Evolutionary conservation across 2,888 invertebrate genomes (phyloP).

Genomic region (Heteropelma amictum): DNA sequence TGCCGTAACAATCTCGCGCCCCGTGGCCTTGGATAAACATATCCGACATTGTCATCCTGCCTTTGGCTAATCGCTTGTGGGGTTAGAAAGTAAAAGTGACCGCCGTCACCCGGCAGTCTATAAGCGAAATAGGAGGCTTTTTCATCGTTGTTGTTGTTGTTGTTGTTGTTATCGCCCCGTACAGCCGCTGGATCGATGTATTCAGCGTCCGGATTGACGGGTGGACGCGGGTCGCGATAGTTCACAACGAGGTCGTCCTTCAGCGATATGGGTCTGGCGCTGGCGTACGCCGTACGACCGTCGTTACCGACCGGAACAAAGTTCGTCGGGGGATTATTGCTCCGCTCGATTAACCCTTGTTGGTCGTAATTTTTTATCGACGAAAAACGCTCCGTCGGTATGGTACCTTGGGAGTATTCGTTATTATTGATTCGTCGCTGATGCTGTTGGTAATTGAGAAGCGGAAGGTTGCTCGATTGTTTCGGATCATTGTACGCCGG

Average conservation of each 20-base stretch:
- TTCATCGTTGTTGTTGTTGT: conserved; percentile 59
- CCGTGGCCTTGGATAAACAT: conserved; percentile 67
- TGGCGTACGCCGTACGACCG: conserved; percentile 38
- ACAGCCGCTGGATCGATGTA: conserved; percentile 77
- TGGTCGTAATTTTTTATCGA: conserved; percentile 24
- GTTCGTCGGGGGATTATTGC: conserved; percentile 53
- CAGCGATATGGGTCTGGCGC: conserved; percentile 67
- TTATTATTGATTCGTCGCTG: conserved; percentile 31
- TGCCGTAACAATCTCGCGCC: conserved; percentile 67
- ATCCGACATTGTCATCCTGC: conserved; percentile 65
- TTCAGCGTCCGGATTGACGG: conserved; percentile 82
- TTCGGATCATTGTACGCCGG: conserved; percentile 77
- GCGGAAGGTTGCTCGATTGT: conserved; percentile 53
- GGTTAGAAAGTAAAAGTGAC: conserved; percentile 88
- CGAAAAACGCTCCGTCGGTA: conserved; percentile 41
- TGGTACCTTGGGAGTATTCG: conserved; percentile 38
- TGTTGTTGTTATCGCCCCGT: conserved; percentile 58
- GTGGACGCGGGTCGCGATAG: conserved; percentile 81
- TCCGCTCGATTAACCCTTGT: conserved; percentile 45
- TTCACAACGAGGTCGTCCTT: conserved; percentile 80
- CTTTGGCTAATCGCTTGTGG: conserved; percentile 81
- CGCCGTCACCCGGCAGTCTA: conserved; percentile 86
- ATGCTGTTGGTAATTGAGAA: conserved; percentile 30
- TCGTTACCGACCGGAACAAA: conserved; percentile 64
- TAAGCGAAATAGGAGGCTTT: conserved; percentile 84